A percentile compares a stretch with the other conserved stretches of the same genome.
Conservation (phyloP, 2,797 vertebrate species). For the Lepus oiostolus region DNA sequence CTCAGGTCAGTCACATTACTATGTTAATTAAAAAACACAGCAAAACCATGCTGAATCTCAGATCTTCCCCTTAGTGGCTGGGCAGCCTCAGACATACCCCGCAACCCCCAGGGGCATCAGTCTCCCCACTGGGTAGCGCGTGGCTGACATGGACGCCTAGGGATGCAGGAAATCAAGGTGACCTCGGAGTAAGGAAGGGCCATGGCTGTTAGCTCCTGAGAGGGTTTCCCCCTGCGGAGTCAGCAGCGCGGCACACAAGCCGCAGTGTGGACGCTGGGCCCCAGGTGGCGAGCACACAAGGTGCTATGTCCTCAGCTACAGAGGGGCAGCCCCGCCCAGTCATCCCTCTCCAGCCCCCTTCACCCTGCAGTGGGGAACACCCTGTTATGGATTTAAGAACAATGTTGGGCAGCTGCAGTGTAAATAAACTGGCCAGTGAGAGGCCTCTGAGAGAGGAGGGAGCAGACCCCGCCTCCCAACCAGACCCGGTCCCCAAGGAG, state of each 20-base stretch:
- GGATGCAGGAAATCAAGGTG: neutral
- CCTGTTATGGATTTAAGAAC: neutral
- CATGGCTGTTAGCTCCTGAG: neutral
- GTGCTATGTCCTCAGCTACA: neutral
- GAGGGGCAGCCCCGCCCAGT: neutral
- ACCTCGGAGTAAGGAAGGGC: neutral
- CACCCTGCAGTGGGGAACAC: neutral
- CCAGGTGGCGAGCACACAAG: neutral
- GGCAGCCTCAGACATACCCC: neutral
- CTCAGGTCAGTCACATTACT: neutral
- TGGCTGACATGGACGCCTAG: neutral
- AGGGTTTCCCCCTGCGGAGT: neutral
- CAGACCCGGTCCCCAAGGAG: no score
- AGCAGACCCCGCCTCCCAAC: neutral
- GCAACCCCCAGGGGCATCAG: neutral
- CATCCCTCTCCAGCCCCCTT: neutral
- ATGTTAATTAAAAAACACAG: slow-evolving; percentile 1
- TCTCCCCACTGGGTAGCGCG: neutral
- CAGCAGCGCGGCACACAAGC: neutral
- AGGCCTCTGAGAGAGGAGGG: neutral
- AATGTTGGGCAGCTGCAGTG: neutral
- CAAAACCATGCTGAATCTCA: neutral
- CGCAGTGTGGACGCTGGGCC: neutral
- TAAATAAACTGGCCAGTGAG: neutral
- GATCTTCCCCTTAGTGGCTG: neutral